Percentiles rank a stretch among this genome's conserved stretches.
Evolutionary conservation across 2,888 invertebrate species (phyloP).

Genomic region (Thyatira batis): DNA sequence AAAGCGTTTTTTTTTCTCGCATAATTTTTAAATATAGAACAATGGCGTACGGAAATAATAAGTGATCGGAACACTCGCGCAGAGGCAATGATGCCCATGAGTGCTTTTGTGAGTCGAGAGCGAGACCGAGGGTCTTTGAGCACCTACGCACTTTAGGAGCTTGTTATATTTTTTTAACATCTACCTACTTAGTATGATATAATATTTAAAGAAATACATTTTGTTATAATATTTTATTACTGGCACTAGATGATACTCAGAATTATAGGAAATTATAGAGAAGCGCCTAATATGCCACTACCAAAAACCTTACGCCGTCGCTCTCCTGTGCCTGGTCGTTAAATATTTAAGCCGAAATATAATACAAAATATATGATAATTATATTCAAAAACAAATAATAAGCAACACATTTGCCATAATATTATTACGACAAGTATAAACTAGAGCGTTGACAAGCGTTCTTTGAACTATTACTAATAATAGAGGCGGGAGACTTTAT

Average conservation of each 20-base stretch:
- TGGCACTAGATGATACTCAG: no score
- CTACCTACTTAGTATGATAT: background rate
- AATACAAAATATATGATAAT: background rate
- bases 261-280: no score
- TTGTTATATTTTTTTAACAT: constrained; percentile 25
- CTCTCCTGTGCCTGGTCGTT: background rate
- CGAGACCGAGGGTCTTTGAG: constrained; percentile 43
- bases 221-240: no score
- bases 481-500: constrained; percentile 55
- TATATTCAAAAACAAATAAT: constrained; percentile 4
- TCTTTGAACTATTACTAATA: constrained; percentile 58
- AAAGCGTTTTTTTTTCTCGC: background rate
- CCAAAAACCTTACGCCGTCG: no score
- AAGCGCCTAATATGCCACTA: no score
- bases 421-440: constrained; percentile 24
- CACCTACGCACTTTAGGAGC: constrained; percentile 46
- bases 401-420: constrained; percentile 25
- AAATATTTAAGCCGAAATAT: background rate
- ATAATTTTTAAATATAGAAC: constrained; percentile 28
- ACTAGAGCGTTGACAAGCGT: constrained; percentile 36
- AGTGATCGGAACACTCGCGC: constrained; percentile 48
- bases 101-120: constrained; percentile 56
- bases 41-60: constrained; percentile 58
- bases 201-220: background rate
- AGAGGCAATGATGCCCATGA: constrained; percentile 43